Conservation (phyloP, 2,797 vertebrate genomes). For the Cyprinella venusta region DNA sequence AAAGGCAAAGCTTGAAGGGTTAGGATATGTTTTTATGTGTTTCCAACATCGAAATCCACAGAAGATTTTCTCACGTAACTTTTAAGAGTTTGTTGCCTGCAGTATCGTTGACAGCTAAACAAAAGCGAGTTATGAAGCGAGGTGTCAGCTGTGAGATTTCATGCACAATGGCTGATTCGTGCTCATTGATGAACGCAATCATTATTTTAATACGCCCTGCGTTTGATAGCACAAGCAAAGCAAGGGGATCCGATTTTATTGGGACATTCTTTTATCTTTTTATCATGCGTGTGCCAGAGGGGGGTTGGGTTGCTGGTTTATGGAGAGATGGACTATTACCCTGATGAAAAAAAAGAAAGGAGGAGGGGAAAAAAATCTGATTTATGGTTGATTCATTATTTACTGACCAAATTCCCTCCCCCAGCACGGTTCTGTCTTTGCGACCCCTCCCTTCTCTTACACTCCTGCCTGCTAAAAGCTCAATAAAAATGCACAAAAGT, state of each 20-base stretch:
- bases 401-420: slow-evolving; percentile 71
- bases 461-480: slow-evolving; percentile 69
- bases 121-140: not conserved
- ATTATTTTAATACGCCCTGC: slow-evolving; percentile 38
- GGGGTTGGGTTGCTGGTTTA: slow-evolving; percentile 13
- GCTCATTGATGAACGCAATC: slow-evolving; percentile 47
- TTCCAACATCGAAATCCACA: not conserved
- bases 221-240: slow-evolving; percentile 20
- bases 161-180: slow-evolving; percentile 20
- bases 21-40: not conserved
- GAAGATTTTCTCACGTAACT: not conserved
- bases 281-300: slow-evolving; percentile 34
- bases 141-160: slow-evolving; percentile 23
- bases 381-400: slow-evolving; percentile 83
- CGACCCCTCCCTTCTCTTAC: slow-evolving; percentile 47
- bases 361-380: slow-evolving; percentile 60
- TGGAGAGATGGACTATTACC: slow-evolving; percentile 69
- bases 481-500: slow-evolving; percentile 80
- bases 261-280: slow-evolving; percentile 55
- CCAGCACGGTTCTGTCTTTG: slow-evolving; percentile 7
- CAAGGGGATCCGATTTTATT: slow-evolving; percentile 44
- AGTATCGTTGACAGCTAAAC: not conserved
- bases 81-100: not conserved
- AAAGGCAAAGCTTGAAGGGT: not conserved
- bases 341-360: slow-evolving; percentile 70